Conservation (phyloP, 2,797 vertebrate species). For the Cirrhinus mrigala region DNA sequence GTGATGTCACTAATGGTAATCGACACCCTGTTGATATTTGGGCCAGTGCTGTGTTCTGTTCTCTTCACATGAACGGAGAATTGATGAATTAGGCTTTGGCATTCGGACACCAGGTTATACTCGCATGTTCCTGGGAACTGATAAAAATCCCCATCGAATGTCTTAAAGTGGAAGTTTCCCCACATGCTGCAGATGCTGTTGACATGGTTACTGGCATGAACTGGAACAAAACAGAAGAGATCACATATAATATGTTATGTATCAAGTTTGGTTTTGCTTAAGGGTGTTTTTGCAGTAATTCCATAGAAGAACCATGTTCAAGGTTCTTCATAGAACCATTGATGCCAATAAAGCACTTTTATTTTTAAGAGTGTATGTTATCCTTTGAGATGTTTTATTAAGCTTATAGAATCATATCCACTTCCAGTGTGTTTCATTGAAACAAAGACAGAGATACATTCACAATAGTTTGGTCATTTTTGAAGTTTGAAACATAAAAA, state of each 20-base stretch:
- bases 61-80: conserved; percentile 87
- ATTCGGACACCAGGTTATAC: conserved; percentile 92
- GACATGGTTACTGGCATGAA: conserved; percentile 79
- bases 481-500: no score
- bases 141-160: conserved; percentile 90
- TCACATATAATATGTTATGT: neutral
- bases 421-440: no score
- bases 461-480: no score
- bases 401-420: no score
- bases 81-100: conserved; percentile 79
- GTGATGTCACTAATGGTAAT: conserved; percentile 81
- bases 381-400: no score
- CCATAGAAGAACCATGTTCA: no score
- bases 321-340: no score
- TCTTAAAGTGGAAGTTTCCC: conserved; percentile 93
- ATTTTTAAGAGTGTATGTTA: no score
- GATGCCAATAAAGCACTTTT: no score
- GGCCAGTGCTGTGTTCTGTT: conserved; percentile 66
- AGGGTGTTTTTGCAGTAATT: no score
- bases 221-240: conserved; percentile 60
- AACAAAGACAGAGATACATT: no score
- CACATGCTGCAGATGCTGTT: conserved; percentile 93
- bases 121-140: conserved; percentile 88
- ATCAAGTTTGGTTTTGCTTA: neutral
- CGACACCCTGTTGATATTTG: conserved; percentile 79